These are phyloP conservation scores for Cyprinodon tularosa DNA, from an alignment of 2,113 vertebrate species.

Conservation along the genomic window DNA sequence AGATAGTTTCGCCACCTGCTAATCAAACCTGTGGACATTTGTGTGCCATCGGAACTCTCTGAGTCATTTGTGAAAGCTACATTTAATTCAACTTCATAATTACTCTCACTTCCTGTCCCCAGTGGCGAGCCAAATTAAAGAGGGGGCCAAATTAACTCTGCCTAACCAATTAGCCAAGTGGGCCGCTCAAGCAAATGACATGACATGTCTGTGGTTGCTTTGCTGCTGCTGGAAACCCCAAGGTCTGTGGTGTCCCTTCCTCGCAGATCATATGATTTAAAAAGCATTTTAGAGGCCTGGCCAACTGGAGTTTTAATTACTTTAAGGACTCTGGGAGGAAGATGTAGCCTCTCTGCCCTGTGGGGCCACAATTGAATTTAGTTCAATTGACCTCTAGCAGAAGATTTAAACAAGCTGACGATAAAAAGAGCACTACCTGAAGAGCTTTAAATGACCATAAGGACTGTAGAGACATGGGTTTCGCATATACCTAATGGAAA, in stretches of 20 bases:
- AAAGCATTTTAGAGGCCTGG: conserved; percentile 53
- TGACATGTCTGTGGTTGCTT: conserved; percentile 56
- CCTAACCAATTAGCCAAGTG: conserved; percentile 72
- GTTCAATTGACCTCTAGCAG: conserved; percentile 57
- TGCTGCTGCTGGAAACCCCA: conserved; percentile 57
- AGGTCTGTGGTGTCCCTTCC: conserved; percentile 62
- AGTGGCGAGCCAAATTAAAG: conserved; percentile 64
- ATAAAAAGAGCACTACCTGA: conserved; percentile 38
- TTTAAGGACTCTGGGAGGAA: conserved; percentile 56
- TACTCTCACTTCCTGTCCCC: conserved; percentile 61
- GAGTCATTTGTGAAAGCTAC: conserved; percentile 53
- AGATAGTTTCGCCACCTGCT: conserved; percentile 23
- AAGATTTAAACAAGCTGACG: conserved; percentile 54
- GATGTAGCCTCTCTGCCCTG: conserved; percentile 52
- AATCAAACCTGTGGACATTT: conserved; percentile 21
- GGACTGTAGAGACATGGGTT: conserved; percentile 27
- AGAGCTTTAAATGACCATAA: conserved; percentile 40
- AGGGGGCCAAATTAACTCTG: conserved; percentile 68
- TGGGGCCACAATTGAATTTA: conserved; percentile 65
- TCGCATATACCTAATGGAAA: conserved; percentile 42
- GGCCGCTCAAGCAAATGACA: conserved; percentile 66
- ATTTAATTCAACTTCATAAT: conserved; percentile 69
- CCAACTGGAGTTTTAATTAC: conserved; percentile 65
- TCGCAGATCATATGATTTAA: conserved; percentile 63
- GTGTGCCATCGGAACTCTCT: conserved; percentile 30